These are phyloP conservation scores for Bembecia ichneumoniformis DNA, from an alignment of 2,888 invertebrate species.

Conservation along the genomic window DNA sequence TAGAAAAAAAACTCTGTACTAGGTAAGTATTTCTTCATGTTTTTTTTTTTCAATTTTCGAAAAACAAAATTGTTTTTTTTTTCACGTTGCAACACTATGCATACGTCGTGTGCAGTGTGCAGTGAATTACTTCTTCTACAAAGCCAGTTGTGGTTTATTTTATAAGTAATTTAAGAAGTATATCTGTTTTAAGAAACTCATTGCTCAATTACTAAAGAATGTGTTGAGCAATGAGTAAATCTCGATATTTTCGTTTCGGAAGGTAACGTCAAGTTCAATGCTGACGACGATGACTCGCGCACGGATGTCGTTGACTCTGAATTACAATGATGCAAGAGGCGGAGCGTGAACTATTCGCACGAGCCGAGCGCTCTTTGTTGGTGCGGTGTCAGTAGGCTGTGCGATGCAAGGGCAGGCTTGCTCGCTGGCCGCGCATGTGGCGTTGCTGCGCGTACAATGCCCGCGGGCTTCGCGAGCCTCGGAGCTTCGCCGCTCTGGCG, in stretches of 20 bases:
- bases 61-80: too few relatives aligned
- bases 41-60: too few relatives aligned
- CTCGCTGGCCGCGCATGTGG: slow-evolving; percentile 4
- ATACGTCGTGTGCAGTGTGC: too few relatives aligned
- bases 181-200: too few relatives aligned
- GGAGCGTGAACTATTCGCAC: slow-evolving; percentile 54
- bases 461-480: slow-evolving; percentile 21
- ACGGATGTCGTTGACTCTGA: slow-evolving; percentile 52
- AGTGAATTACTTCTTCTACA: too few relatives aligned
- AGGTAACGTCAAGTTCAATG: slow-evolving; percentile 31
- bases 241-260: neutral
- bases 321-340: slow-evolving; percentile 45
- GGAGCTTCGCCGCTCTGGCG: slow-evolving; percentile 13
- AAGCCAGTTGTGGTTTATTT: too few relatives aligned
- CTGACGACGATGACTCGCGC: slow-evolving; percentile 41
- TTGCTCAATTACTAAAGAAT: neutral
- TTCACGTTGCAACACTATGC: too few relatives aligned
- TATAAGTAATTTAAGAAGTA: too few relatives aligned
- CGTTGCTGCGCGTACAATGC: slow-evolving; percentile 22
- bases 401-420: slow-evolving; percentile 10
- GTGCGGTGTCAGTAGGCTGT: slow-evolving; percentile 9
- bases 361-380: slow-evolving; percentile 29
- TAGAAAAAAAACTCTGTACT: too few relatives aligned
- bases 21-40: too few relatives aligned
- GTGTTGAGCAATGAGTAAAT: neutral